Conservation (phyloP, 2,113 vertebrate genomes). For the Equus przewalskii region DNA sequence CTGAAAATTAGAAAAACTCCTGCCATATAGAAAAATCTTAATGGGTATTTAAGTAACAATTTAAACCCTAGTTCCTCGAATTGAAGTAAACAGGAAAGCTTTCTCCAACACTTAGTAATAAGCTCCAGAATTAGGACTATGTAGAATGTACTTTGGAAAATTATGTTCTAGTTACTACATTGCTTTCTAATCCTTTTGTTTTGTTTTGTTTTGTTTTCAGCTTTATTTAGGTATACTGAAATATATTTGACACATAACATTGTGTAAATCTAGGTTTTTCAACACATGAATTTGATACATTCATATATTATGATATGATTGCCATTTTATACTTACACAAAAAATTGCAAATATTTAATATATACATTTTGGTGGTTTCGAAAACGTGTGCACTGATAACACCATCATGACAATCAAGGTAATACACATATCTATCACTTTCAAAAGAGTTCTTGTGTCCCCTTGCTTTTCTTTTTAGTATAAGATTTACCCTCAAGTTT, state of each 20-base stretch:
- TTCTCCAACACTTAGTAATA: neutral
- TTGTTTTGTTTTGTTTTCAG: neutral
- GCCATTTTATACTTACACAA: neutral
- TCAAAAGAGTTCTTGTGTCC: neutral
- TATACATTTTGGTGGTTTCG: neutral
- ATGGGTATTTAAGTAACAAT: neutral
- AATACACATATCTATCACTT: neutral
- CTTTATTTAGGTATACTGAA: neutral
- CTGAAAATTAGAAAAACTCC: neutral
- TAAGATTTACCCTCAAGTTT: neutral
- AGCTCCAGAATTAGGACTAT: neutral
- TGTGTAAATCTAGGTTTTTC: neutral
- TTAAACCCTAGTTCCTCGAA: neutral
- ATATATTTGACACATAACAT: neutral
- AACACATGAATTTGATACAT: neutral
- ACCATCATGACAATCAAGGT: neutral
- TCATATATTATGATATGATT: neutral
- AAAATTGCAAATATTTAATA: neutral
- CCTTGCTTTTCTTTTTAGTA: neutral
- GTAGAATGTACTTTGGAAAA: neutral
- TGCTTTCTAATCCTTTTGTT: neutral
- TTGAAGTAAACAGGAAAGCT: neutral
- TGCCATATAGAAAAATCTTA: neutral
- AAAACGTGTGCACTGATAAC: neutral
- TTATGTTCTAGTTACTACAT: neutral